phyloP scores from a whole-genome alignment of 2,888 invertebrate genomes.

The Ennomos quercinarius region DNA sequence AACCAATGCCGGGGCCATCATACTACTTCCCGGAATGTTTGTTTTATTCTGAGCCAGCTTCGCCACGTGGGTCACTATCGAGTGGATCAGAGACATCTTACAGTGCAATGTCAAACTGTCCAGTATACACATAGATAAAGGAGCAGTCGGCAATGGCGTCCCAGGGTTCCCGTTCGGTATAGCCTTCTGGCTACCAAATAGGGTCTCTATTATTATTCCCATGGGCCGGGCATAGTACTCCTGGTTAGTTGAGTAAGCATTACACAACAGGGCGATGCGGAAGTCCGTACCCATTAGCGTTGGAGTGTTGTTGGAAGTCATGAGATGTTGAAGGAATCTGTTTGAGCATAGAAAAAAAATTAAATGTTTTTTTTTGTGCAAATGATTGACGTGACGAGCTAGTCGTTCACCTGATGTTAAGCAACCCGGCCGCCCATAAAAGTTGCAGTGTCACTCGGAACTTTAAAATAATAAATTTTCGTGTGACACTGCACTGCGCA shows the following conservation, averaged over 20 bases:
- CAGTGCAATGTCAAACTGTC: slow-evolving; percentile 98
- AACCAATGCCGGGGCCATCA: slow-evolving; percentile 94
- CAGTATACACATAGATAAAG: slow-evolving; percentile 95
- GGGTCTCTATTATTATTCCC: slow-evolving; percentile 95
- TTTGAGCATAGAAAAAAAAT: slow-evolving; percentile 39
- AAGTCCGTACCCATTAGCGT: slow-evolving; percentile 94
- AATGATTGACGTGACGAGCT: no score
- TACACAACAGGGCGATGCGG: slow-evolving; percentile 95
- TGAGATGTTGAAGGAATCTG: slow-evolving; percentile 94
- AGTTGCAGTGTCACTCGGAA: no score
- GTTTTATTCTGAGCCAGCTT: slow-evolving; percentile 95
- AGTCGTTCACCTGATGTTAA: no score
- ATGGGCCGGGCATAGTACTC: slow-evolving; percentile 96
- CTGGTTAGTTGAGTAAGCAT: slow-evolving; percentile 97
- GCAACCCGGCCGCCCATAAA: no score
- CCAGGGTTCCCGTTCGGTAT: slow-evolving; percentile 79
- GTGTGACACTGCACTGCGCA: no score
- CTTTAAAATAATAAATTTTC: no score
- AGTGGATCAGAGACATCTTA: slow-evolving; percentile 95
- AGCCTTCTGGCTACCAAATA: slow-evolving; percentile 89
- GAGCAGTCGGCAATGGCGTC: slow-evolving; percentile 90
- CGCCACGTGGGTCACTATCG: slow-evolving; percentile 94
- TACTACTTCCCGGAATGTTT: slow-evolving; percentile 87
- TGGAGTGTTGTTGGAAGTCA: slow-evolving; percentile 89
- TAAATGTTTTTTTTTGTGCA: no score